Evolutionary conservation across 2,888 invertebrate genomes (phyloP), one percentile per base, ranked within the genome.

Genomic region (Sipha maydis): DNA sequence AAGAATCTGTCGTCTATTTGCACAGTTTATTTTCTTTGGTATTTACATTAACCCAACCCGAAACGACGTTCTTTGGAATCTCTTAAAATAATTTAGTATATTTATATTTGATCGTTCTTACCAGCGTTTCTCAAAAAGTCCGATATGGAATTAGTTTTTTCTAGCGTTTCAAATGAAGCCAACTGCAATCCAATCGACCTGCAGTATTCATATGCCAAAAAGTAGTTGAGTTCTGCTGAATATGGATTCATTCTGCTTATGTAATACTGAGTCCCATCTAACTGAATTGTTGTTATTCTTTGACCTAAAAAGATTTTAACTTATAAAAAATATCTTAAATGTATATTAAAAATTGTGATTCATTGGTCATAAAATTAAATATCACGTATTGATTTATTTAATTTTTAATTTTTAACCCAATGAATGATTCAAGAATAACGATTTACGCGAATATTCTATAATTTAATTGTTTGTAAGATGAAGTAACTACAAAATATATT

Each of bases 211-310:
- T 97, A 97, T 80, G 97, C 96, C 91, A 96, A 93, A 93, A 96
- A 96, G 92, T 96, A 97, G 92, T 97, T 97, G 90, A 96, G 93
- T 92, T 96, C 96, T 54, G 96, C 96, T 90, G 96, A 96, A 92
- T 96, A 96, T 21, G 96, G 96, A 92, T 96, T 96, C 96, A 96
- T 96, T 91, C 96, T 93, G 91, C 96, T 96, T 90, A 96, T 95
- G 92, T 96, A 96, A 92, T 96, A 96, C 92, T 96, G 96, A 89
- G 96, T 95, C 90, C 96, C 96, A 93, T 96, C 96, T 91, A 96
- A 92, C 92, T 96, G 96, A 91, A 96, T 96, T 90, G 96, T 96
- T 90, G 96, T 96, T 93, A 96, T 96, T 93, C 96, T 95, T 93
- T 96, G 96, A 91, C 95, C 96, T 96, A 93, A 73, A 93, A 94